Base-by-base conservation (phyloP, 1,140 invertebrate species). In the Bactericera cockerelli region DNA sequence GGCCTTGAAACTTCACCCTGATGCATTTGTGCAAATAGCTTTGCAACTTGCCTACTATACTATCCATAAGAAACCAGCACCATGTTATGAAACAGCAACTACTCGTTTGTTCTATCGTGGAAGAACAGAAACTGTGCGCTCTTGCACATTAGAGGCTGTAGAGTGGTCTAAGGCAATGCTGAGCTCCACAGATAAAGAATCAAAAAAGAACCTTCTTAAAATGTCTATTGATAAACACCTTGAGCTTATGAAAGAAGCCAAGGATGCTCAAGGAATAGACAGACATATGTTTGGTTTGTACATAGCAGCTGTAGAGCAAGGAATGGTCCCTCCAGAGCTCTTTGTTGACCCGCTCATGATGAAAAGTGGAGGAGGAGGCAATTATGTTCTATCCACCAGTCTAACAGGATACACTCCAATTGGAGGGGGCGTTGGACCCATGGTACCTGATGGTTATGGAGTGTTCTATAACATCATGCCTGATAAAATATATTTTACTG, bases 271-370 rank as follows among this genome's bases (percentile, higher is more conserved):
- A 63, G 83, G 83, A 31, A 75, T 84, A 56, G 83, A 86, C 69
- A 68, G 83, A 2, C 83, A 86, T 67, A 67, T 86, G 1, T 83
- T 86, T 69, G 83, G 82, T 38, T 70, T 86, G 2, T 85, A 85
- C 70, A 81, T 86, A 55, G 74, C 80, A 2, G 74, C 78, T 1
- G 62, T 71, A 28, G 78, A 81, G 63, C 69, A 73, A 24, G 74
- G 74, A 28, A 54, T 76, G 4, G 68, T 72, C 3, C 68, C 76
- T 26, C 79, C 79, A 2, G 70, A 72, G 21, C 63, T 82, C 4
- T 82, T 73, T 62, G 68, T 67, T 11, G 78, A 82, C 70, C 71
- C 75, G 2, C 64, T 78, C 1, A 82, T 73, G 63, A 63, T 63
- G 2, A 79, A 76, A 65, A 78, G 78, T 69, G 81, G 81, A 24